A percentile compares a stretch with the other conserved stretches of the same genome.
Evolutionary conservation across 2,797 vertebrate genomes (phyloP).

Genomic region (Acrocephalus scirpaceus): DNA sequence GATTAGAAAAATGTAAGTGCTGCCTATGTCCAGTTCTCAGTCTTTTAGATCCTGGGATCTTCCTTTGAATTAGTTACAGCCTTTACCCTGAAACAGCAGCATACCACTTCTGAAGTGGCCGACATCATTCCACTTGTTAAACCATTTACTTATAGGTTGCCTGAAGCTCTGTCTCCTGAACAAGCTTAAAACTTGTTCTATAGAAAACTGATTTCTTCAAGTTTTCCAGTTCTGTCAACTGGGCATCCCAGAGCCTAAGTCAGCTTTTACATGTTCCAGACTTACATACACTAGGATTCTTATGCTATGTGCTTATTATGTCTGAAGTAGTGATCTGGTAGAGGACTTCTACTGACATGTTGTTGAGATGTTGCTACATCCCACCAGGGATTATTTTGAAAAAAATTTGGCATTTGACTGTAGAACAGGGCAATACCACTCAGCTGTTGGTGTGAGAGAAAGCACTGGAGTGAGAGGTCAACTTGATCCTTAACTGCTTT

Average conservation of each 20-base stretch:
- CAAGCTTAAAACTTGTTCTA: not conserved
- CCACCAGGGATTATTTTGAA: not conserved
- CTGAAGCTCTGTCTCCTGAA: not conserved
- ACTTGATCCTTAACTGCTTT: not conserved
- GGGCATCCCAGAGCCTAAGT: not conserved
- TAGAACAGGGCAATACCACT: not conserved
- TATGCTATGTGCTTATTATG: not conserved
- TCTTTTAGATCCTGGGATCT: not conserved
- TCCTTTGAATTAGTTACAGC: not conserved
- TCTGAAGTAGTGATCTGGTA: not conserved
- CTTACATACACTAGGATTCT: accelerated
- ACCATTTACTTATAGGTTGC: not conserved
- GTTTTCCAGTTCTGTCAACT: not conserved
- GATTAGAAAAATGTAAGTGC: accelerated
- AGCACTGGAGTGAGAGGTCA: not conserved
- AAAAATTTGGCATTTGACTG: accelerated
- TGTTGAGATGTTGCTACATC: not conserved
- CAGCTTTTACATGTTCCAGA: not conserved
- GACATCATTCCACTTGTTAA: not conserved
- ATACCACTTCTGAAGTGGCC: not conserved
- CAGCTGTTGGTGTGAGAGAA: not conserved
- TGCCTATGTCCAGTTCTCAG: not conserved
- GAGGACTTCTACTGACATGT: not conserved
- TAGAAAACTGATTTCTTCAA: not conserved
- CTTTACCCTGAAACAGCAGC: not conserved